Percentiles rank a stretch among this genome's conserved stretches.
These are phyloP conservation scores for Osmerus eperlanus DNA, from an alignment of 2,113 vertebrate species.

Conservation along the genomic window DNA sequence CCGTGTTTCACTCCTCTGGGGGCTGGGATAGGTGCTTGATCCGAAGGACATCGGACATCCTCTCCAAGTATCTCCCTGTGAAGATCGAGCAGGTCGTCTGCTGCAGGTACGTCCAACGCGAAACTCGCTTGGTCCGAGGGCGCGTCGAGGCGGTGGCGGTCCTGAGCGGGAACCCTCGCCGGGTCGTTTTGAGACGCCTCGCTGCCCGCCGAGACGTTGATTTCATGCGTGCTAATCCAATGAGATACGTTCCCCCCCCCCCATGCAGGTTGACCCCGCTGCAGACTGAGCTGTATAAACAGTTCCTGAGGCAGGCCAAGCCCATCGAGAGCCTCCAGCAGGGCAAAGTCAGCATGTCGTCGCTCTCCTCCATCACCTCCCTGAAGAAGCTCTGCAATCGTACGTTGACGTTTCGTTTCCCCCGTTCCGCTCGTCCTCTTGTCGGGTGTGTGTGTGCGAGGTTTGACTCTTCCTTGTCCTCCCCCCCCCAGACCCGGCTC, in stretches of 20 bases:
- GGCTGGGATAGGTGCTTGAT: constrained; percentile 83
- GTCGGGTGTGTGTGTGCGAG: background rate
- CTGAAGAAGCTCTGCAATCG: constrained; percentile 98
- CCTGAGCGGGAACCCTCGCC: no score
- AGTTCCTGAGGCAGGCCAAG: constrained; percentile 87
- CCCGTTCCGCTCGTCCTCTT: background rate
- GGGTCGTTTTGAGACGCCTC: background rate
- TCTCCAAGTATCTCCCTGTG: constrained; percentile 97
- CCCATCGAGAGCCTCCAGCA: constrained; percentile 81
- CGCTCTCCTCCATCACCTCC: constrained; percentile 94
- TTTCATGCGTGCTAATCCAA: background rate
- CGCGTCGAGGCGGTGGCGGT: no score
- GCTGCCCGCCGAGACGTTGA: background rate
- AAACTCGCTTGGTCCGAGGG: background rate
- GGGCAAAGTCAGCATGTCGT: constrained; percentile 89
- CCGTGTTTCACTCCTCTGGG: background rate
- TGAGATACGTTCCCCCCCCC: background rate
- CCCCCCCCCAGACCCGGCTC: constrained; percentile 78
- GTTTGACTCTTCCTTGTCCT: background rate
- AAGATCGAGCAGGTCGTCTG: constrained; percentile 97
- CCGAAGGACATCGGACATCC: constrained; percentile 93
- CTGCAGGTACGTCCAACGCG: constrained; percentile 78
- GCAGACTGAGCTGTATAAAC: constrained; percentile 87
- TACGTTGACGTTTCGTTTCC: constrained; percentile 66
- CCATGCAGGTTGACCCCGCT: constrained; percentile 83